Conservation (phyloP, 1,140 invertebrate species). For the Bradysia coprophila region DNA sequence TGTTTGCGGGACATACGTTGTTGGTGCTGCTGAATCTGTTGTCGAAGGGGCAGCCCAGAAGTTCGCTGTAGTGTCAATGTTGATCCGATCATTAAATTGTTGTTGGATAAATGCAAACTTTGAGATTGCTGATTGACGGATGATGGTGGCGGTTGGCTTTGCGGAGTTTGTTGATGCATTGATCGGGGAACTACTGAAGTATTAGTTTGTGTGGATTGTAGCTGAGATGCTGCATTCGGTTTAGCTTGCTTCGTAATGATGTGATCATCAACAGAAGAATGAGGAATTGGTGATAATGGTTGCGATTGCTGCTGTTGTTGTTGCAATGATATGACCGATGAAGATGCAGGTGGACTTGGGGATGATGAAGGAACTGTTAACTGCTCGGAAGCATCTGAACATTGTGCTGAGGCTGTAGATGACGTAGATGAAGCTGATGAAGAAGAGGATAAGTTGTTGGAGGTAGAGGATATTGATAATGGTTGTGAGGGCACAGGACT, state of each 20-base stretch:
- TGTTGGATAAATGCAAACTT: not conserved
- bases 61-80: not conserved
- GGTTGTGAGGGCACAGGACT: constrained; percentile 16
- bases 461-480: not conserved
- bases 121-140: too few species aligned
- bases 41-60: not conserved
- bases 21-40: constrained; percentile 1
- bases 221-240: constrained; percentile 4
- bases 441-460: not conserved
- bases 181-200: constrained; percentile 1
- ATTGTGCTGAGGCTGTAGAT: too few species aligned
- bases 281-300: too few species aligned
- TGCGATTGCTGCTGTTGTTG: constrained; percentile 1
- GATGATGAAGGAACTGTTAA: not conserved
- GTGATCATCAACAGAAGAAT: too few species aligned
- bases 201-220: constrained; percentile 4
- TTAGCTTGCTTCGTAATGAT: not conserved
- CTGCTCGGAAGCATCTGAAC: too few species aligned
- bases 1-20: constrained; percentile 16
- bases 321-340: not conserved
- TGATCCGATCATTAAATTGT: not conserved
- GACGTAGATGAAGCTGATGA: not conserved
- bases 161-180: not conserved
- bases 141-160: constrained; percentile 1
- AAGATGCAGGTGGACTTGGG: not conserved